Conservation (phyloP, 2,888 invertebrate genomes). For the Eudemis profundana region DNA sequence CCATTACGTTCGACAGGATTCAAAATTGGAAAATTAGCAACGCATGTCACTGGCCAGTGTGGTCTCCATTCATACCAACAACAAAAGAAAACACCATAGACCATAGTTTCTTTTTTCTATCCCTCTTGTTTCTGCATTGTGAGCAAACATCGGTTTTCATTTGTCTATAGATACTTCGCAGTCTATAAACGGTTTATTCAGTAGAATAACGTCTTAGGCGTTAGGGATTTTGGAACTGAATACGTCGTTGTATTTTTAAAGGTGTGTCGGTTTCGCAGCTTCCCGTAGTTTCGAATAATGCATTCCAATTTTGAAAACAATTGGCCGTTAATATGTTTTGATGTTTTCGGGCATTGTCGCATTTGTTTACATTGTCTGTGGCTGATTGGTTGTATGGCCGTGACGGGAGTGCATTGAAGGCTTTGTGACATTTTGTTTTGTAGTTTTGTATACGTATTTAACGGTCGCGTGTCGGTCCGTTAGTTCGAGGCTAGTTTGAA, state of each 20-base stretch:
- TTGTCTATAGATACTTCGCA: constrained; percentile 62
- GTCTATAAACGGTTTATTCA: constrained; percentile 55
- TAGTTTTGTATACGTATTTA: constrained; percentile 41
- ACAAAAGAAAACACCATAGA: constrained; percentile 59
- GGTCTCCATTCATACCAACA: constrained; percentile 72
- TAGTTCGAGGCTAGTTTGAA: constrained; percentile 33
- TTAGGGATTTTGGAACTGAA: neutral
- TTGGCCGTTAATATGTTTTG: constrained; percentile 81
- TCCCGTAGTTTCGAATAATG: constrained; percentile 74
- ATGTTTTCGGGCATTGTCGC: constrained; percentile 72
- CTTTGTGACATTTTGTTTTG: constrained; percentile 44
- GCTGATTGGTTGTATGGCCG: constrained; percentile 71
- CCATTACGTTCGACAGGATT: constrained; percentile 53
- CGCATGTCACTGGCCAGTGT: constrained; percentile 75
- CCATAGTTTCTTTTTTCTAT: constrained; percentile 51
- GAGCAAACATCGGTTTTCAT: constrained; percentile 62
- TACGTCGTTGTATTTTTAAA: constrained; percentile 16
- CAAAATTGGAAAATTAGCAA: constrained; percentile 79
- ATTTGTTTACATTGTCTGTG: constrained; percentile 59
- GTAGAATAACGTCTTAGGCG: constrained; percentile 7
- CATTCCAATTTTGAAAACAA: constrained; percentile 78
- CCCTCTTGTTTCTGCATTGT: constrained; percentile 64
- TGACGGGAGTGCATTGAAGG: constrained; percentile 58
- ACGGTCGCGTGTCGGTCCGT: constrained; percentile 44
- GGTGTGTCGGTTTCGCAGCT: constrained; percentile 57